Evolutionary conservation across 2,797 vertebrate species (phyloP).

Genomic region (Notolabrus celidotus): DNA sequence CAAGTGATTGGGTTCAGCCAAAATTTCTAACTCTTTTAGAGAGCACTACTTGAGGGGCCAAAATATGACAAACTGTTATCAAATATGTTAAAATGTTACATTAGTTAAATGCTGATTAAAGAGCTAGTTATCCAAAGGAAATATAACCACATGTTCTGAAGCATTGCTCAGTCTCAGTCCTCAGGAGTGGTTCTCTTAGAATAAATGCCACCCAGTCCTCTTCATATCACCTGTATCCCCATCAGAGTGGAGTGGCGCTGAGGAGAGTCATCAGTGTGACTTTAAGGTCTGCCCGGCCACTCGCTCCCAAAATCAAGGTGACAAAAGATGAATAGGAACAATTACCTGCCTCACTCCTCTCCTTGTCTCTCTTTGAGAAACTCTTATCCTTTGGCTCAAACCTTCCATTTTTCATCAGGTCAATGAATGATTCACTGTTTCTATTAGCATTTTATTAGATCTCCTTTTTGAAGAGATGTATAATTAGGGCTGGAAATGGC

Average conservation of each 20-base stretch:
- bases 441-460: conserved; percentile 82
- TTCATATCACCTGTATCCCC: background rate
- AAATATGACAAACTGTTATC: too few species aligned
- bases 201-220: background rate
- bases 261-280: conserved; percentile 38
- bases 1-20: too few species aligned
- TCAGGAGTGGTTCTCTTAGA: background rate
- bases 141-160: background rate
- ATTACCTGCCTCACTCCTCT: conserved; percentile 75
- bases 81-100: too few species aligned
- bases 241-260: background rate
- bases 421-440: conserved; percentile 83
- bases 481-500: conserved; percentile 72
- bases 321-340: conserved; percentile 80
- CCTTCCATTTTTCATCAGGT: conserved; percentile 80
- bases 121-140: too few species aligned
- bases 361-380: conserved; percentile 64
- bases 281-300: conserved; percentile 57
- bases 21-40: too few species aligned
- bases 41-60: too few species aligned
- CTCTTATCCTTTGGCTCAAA: conserved; percentile 67
- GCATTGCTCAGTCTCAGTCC: background rate
- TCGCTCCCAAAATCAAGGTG: conserved; percentile 58
- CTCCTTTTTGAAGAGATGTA: conserved; percentile 76
- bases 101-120: background rate